Base-by-base conservation (phyloP, 2,113 vertebrate genomes). In the Pagrus major region DNA sequence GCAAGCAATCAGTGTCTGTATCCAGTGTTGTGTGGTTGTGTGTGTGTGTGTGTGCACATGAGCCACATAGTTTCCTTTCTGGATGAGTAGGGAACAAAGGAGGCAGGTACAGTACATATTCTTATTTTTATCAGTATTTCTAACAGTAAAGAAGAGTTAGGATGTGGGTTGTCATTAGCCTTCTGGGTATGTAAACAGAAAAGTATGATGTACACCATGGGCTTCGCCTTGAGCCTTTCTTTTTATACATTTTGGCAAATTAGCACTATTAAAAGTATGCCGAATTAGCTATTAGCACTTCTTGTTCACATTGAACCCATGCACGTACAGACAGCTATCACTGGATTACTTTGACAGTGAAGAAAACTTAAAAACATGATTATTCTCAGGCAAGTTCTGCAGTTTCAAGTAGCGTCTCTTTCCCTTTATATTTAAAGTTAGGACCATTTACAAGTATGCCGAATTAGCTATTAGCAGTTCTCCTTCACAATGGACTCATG, bases 1-100 rank as follows among this genome's bases (percentile, higher is more conserved):
- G 67, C 7, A 31, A 70, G 81, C 77, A 73, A 82, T 84, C 74
- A 71, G 58, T 41, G 69, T 64, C 74, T 31, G 66, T 21, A 65
- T 61, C 42, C 59, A 44, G 6, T 47, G 64, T 4, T 27, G 80
- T 51, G 60, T 76, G 46, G 33, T n/a, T 44, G 51, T 64, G 54
- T 51, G 29, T 58, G 61, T n/a, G 58, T 60, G 64, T 56, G 54
- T 44, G 55, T 61, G 49, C 10, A 8, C 5, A 37, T 3, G 15
- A 46, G 35, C 18, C 14, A 18, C 46, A 25, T 6, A 25, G 33
- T 71, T 66, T 47, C 49, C 47, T 39, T 56, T 42, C 65, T 16
- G 65, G 14, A 56, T 64, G 55, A 18, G 31, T 23, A 31, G 27
- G 65, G 25, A 61, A 90, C 47, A 78, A 83, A 86, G 59, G 12